Base-by-base conservation (phyloP, 2,888 invertebrate species). In the Drosophila eohydei region DNA sequence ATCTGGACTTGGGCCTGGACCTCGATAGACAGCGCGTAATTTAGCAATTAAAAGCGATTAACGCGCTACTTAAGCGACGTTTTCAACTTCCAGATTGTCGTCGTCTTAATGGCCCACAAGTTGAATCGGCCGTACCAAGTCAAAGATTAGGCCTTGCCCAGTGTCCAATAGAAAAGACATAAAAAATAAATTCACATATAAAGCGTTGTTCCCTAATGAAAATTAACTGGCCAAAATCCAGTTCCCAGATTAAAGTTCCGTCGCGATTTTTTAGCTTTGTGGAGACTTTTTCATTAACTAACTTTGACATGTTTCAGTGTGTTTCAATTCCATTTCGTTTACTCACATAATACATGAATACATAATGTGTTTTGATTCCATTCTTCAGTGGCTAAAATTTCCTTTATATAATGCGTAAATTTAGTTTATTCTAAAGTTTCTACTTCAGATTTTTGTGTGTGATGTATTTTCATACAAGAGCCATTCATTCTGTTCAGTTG, bases 1-100 rank as follows among this genome's bases (percentile, higher is more conserved):
- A 3, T 40, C 68, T 61, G 77, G 51, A 67, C n/a, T 11, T 7
- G 30, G 26, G 3, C 21, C 41, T 43, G 28, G 4, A 5, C 26
- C 68, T 63, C 77, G 52, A 69, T 81, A 76, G 74, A 73, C 81
- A 78, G 87, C 71, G 79, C 90, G 90, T 88, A 89, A 87, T 87
- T 87, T 83, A 87, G 88, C 90, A 87, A 87, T 87, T 87, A 89
- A 89, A 89, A 74, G 83, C 89, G 86, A 88, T 86, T 86, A 85
- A 79, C 89, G 88, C 80, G 85, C 83, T 78, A 81, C 89, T 83
- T 83, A 89, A 74, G 54, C 34, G 54, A 40, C 66, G 64, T 79
- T 56, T 34, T 30, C 16, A 64, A 72, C 43, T 55, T 40, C 8
- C 26, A 61, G 60, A 71, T 64, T 52, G 57, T 71, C 52, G 57